These are phyloP conservation scores for Sipunculus nudus DNA, from an alignment of 2,888 invertebrate genomes.

Conservation along the genomic window DNA sequence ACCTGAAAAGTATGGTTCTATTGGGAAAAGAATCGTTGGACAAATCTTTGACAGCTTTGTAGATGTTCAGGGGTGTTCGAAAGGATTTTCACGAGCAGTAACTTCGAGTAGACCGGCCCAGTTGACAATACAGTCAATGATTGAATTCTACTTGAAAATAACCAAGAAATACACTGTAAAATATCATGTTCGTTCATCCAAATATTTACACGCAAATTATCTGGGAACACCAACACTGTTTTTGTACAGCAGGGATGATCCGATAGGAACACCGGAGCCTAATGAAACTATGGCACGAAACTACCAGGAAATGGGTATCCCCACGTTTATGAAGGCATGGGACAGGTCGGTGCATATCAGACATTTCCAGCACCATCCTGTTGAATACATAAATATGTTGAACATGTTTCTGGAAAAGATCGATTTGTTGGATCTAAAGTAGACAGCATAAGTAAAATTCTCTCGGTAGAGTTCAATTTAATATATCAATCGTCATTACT, in stretches of 20 bases:
- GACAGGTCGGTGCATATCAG: slow-evolving; percentile 80
- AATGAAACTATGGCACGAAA: slow-evolving; percentile 69
- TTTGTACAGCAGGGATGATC: slow-evolving; percentile 77
- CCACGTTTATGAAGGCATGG: slow-evolving; percentile 79
- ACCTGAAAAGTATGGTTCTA: no score
- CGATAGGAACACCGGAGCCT: slow-evolving; percentile 79
- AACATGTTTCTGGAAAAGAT: slow-evolving; percentile 72
- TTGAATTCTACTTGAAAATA: slow-evolving; percentile 77
- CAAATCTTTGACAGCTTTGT: no score
- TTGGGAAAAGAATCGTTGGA: no score
- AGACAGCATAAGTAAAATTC: no score
- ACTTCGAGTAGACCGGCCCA: no score
- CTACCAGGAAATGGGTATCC: slow-evolving; percentile 80
- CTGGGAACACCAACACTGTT: slow-evolving; percentile 81
- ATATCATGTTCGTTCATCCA: slow-evolving; percentile 81
- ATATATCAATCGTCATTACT: no score
- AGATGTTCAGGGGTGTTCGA: no score
- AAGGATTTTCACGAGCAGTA: no score
- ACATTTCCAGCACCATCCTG: slow-evolving; percentile 74
- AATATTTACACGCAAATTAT: slow-evolving; percentile 82
- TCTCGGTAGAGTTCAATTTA: no score
- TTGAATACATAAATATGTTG: slow-evolving; percentile 74
- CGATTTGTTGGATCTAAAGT: no score
- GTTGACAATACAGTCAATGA: slow-evolving; percentile 66
- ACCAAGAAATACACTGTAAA: slow-evolving; percentile 84